Evolutionary conservation across 37 sponge, comb jelly and placozoan species (phyloP), one percentile per base, ranked within the genome.

Genomic region (Bolinopsis microptera): DNA sequence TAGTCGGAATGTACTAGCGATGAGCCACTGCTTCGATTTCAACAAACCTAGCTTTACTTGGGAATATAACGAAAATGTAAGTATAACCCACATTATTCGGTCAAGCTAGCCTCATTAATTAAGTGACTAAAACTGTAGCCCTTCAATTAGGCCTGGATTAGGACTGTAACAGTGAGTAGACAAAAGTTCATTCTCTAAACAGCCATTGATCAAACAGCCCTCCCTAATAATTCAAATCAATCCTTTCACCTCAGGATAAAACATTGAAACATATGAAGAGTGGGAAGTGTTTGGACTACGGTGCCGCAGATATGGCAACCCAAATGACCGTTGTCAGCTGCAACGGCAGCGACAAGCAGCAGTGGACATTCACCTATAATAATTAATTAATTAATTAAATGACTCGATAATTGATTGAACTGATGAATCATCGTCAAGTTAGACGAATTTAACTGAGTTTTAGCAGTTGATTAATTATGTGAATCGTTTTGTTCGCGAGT

Each of bases 21-120:
- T 86, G 90, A 41, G 30, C n/a, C 90, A 86, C 36, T 86, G 90
- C 61, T 86, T 30, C 35, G 90, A 86, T 41, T 86, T 41, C 90
- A 2, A 41, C 24, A 38, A 38, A 25, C 2, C 90, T 1, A 24
- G 25, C 36, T 86, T 28, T n/a, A 39, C 25, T 3, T 86, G 41
- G 61, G 26, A 86, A 24, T 86, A 86, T 39, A 86, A 34, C 28
- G n/a, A 13, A 21, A 24, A 28, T 24, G 75, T 72, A 72, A 30
- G 31, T 30, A 30, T 21, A 28, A 28, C 75, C 26, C 5, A 2
- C 2, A 24, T 72, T 72, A 30, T 48, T 48, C 61, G 61, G 61
- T 48, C 13, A 48, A 48, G 61, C 18, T 67, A 67, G 21, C 21
- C 21, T 67, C 18, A 67, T 21, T 67, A 48, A 48, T 18, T 48